These are phyloP conservation scores for Siphlonurus alternatus DNA, from an alignment of 2,888 invertebrate species.

Conservation along the genomic window DNA sequence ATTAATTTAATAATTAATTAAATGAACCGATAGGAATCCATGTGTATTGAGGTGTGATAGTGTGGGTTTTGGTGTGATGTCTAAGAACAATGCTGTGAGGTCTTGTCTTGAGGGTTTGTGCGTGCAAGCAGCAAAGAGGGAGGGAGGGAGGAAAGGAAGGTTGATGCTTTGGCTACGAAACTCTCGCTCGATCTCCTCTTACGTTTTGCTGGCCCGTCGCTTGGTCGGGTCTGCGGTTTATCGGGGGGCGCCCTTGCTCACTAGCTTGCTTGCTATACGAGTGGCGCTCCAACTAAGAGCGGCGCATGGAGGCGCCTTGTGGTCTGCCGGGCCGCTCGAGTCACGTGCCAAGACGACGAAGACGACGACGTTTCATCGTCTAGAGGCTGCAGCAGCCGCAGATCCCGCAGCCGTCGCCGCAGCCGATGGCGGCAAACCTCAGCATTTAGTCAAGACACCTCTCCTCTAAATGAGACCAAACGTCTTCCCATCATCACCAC, in stretches of 20 bases:
- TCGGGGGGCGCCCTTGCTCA: too few relatives aligned
- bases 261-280: too few relatives aligned
- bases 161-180: neutral
- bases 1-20: too few relatives aligned
- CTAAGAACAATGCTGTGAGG: too few relatives aligned
- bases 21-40: too few relatives aligned
- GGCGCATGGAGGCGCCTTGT: neutral
- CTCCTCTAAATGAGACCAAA: neutral
- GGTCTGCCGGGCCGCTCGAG: neutral
- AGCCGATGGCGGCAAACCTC: neutral
- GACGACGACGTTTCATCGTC: too few relatives aligned
- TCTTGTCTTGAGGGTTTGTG: too few relatives aligned
- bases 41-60: too few relatives aligned
- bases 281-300: too few relatives aligned
- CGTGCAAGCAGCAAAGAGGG: neutral
- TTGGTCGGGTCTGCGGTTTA: neutral
- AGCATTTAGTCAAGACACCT: constrained; percentile 3
- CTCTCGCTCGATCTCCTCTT: neutral
- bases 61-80: too few relatives aligned
- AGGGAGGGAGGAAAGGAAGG: neutral
- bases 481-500: neutral
- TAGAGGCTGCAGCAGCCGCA: neutral
- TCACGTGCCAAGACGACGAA: neutral
- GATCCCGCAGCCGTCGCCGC: neutral
- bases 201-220: neutral